A percentile compares a stretch with the other conserved stretches of the same genome.
phyloP scores from a whole-genome alignment of 2,888 invertebrate genomes.

The Phyto melanocephala region DNA sequence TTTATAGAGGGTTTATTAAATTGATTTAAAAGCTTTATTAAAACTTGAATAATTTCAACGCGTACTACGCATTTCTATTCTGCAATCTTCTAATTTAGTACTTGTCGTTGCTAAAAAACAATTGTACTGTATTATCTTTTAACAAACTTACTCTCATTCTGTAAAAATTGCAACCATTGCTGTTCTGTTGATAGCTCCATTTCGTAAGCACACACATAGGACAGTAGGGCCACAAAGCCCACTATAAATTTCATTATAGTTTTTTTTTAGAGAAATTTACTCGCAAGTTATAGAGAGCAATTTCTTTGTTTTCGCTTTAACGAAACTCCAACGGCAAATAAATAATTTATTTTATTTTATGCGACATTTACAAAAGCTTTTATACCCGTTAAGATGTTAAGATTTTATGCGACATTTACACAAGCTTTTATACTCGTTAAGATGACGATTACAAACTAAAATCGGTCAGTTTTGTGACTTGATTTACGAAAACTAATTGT shows the following conservation, averaged over 20 bases:
- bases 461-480: not conserved
- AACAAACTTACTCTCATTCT: slow-evolving; percentile 68
- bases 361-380: slow-evolving; percentile 62
- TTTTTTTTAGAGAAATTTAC: not conserved
- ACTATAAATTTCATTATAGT: slow-evolving; percentile 67
- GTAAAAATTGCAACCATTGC: slow-evolving; percentile 68
- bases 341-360: slow-evolving; percentile 25
- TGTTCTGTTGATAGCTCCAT: slow-evolving; percentile 68
- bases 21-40: too few relatives aligned
- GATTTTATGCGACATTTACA: not conserved
- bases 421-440: not conserved
- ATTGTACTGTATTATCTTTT: too few relatives aligned
- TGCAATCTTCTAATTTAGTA: too few relatives aligned
- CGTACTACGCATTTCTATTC: too few relatives aligned
- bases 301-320: not conserved
- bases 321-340: too few relatives aligned
- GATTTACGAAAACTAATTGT: not conserved
- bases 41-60: too few relatives aligned
- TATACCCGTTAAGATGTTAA: slow-evolving; percentile 66
- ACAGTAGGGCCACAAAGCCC: slow-evolving; percentile 69
- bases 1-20: too few relatives aligned
- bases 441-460: not conserved
- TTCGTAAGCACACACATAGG: slow-evolving; percentile 69
- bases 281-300: not conserved
- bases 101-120: too few relatives aligned